Evolutionary conservation across 2,888 invertebrate species (phyloP).

Genomic region (Bombylius discolor): DNA sequence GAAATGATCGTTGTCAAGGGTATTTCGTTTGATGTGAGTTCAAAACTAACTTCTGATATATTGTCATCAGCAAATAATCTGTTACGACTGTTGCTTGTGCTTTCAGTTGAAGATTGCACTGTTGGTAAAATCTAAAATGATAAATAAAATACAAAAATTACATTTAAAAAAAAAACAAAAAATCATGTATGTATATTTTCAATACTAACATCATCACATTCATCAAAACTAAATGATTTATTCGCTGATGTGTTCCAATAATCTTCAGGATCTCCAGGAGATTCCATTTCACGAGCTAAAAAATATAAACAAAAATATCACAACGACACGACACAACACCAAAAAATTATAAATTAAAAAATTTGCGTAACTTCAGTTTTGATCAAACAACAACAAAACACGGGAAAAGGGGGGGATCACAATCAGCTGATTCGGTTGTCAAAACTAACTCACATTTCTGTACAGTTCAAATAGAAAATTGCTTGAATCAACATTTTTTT

Average conservation of each 20-base stretch:
- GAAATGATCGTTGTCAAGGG: constrained; percentile 31
- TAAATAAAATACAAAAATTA: not conserved
- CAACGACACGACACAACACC: no score
- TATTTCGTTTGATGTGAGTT: constrained; percentile 25
- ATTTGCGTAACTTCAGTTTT: no score
- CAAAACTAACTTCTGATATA: constrained; percentile 33
- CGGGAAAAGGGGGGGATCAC: no score
- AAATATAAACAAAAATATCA: no score
- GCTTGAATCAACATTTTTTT: no score
- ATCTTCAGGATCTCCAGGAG: constrained; percentile 47
- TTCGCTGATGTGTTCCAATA: constrained; percentile 68
- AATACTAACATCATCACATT: constrained; percentile 47
- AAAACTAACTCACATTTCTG: no score
- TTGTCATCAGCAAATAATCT: constrained; percentile 22
- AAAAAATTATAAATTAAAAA: no score
- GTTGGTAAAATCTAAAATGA: not conserved
- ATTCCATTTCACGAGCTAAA: constrained; percentile 16
- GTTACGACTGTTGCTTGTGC: not conserved
- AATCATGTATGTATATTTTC: not conserved
- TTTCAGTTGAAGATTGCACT: constrained; percentile 1
- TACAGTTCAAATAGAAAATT: no score
- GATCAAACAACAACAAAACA: no score
- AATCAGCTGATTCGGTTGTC: no score
- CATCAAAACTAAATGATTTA: constrained; percentile 65
- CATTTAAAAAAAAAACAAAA: not conserved